A percentile compares a stretch with the other conserved stretches of the same genome.
These are phyloP conservation scores for Drosophila leontia DNA, from an alignment of 1,140 invertebrate species.

Conservation along the genomic window DNA sequence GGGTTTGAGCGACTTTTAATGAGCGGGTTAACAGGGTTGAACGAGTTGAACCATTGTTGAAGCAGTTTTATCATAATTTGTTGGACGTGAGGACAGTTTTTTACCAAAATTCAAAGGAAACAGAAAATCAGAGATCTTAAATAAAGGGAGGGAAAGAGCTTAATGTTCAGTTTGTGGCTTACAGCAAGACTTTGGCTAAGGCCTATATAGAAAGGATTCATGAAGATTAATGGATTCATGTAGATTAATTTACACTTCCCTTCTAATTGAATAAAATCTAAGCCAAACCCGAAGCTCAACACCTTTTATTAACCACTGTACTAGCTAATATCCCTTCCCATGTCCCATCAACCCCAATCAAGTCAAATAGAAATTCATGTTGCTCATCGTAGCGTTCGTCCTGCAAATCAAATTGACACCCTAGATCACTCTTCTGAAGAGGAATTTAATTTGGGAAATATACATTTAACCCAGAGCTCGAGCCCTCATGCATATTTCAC, in stretches of 20 bases:
- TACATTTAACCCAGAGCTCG: conserved; percentile 39
- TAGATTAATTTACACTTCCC: too few relatives aligned
- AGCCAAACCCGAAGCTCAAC: too few relatives aligned
- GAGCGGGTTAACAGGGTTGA: conserved; percentile 51
- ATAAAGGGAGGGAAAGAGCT: not conserved
- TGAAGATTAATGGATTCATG: too few relatives aligned
- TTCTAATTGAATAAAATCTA: too few relatives aligned
- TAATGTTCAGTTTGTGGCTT: not conserved
- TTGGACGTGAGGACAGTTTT: not conserved
- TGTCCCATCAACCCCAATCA: conserved; percentile 27
- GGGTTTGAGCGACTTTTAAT: conserved; percentile 33
- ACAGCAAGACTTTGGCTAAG: not conserved
- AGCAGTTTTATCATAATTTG: not conserved
- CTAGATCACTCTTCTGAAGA: conserved; percentile 8
- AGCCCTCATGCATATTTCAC: conserved; percentile 59
- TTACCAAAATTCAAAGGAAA: not conserved
- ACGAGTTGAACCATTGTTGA: conserved; percentile 11
- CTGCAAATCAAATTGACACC: conserved; percentile 45
- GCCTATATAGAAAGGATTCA: too few relatives aligned
- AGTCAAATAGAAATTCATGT: conserved; percentile 35
- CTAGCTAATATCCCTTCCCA: not conserved
- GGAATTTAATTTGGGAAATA: conserved; percentile 64
- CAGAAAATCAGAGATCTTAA: not conserved
- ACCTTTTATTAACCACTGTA: not conserved
- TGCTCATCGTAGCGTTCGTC: conserved; percentile 6